Base-by-base conservation (phyloP, 2,888 invertebrate genomes). In the Temnothorax unifasciatus region DNA sequence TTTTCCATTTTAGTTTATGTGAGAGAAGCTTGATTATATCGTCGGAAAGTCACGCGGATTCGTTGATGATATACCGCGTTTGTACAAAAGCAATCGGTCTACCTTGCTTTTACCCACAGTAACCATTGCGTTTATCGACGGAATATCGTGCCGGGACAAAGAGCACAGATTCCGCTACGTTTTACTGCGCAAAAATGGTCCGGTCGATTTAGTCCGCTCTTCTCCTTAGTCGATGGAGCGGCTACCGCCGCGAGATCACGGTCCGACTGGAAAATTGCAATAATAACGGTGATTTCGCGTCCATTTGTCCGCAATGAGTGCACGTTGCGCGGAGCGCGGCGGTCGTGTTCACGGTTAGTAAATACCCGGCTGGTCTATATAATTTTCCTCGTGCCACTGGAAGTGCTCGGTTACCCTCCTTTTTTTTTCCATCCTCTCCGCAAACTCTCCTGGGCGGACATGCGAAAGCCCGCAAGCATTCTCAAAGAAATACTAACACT, bases 221-320 rank as follows among this genome's bases (percentile, higher is more conserved):
- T 44, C 85, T 63, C 66, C 38, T 57, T 69, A 50, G 61, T 29
- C 75, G 73, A 63, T 85, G 47, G 29, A 29, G 66, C 82, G 61
- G 68, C 86, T 76, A 64, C 76, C 54, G 63, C 63, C 66, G 63
- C 52, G 79, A 83, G 85, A 81, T 69, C 84, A 64, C 77, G 64
- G 68, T 52, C 61, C 79, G 69, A 77, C 84, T 83, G 71, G 86
- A 76, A 86, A 87, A 88, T 88, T 86, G 85, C 87, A 83, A 87
- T 87, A 87, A 88, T 87, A 85, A 82, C 81, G 86, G 81, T 87
- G 82, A 87, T 86, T 82, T 87, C 79, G 85, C 81, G 61, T 85
- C 87, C 88, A 83, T 88, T 85, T 81, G 86, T 86, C 84, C 83
- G 77, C 86, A 69, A 82, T 82, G 81, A 85, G 81, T 83, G 79